Evolutionary conservation across 2,113 vertebrate species (phyloP).

Genomic region (Sylvia atricapilla): DNA sequence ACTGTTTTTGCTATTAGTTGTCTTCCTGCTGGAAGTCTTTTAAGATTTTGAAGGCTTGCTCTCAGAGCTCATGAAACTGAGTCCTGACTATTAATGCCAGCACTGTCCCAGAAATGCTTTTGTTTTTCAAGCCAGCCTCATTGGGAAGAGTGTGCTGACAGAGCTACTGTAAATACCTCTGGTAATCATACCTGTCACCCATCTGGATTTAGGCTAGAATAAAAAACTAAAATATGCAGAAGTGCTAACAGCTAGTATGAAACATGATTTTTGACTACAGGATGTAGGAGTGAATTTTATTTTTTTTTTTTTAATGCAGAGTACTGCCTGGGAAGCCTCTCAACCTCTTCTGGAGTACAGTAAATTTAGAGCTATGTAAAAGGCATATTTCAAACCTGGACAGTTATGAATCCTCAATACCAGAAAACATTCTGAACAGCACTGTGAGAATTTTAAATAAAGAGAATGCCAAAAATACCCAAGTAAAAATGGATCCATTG

Average conservation of each 20-base stretch:
- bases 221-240: background rate
- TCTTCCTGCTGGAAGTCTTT: background rate
- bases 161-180: background rate
- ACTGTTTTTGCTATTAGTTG: conserved; percentile 4
- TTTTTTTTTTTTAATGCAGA: background rate
- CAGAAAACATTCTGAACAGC: background rate
- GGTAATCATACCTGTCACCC: background rate
- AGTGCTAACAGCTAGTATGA: background rate
- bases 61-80: background rate
- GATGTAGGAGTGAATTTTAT: background rate
- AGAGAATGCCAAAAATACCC: background rate
- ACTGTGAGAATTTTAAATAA: background rate
- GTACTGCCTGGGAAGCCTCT: background rate
- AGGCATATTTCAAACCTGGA: background rate
- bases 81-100: background rate
- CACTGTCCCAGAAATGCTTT: background rate
- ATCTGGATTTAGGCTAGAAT: background rate
- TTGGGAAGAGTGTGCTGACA: background rate
- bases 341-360: background rate
- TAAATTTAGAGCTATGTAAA: background rate
- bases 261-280: background rate
- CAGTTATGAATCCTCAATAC: background rate
- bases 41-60: background rate
- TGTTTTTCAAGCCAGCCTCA: background rate
- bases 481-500: background rate